Evolutionary conservation across 53 echinoderm and acorn worm genomes (phyloP).

Genomic region (Antedon mediterranea): DNA sequence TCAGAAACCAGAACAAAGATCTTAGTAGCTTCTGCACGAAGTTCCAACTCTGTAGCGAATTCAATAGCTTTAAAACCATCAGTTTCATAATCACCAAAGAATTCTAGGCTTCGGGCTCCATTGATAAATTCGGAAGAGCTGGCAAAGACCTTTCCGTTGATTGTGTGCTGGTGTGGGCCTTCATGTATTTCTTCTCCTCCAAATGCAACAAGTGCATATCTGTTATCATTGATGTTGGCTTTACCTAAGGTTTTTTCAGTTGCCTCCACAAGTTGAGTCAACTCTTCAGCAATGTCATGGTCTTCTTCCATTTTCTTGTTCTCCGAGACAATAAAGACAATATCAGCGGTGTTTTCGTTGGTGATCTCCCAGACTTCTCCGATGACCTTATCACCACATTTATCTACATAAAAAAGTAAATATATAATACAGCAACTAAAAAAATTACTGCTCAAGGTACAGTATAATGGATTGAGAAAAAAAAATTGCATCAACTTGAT

Average conservation of each 20-base stretch:
- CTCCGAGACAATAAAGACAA: slow-evolving; percentile 75
- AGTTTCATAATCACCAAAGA: slow-evolving; percentile 25
- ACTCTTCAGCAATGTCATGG: background rate
- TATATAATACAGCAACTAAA: too few species aligned
- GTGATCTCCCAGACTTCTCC: slow-evolving; percentile 4
- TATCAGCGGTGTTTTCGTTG: slow-evolving; percentile 34
- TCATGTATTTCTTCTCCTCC: slow-evolving; percentile 45
- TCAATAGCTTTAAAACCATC: slow-evolving; percentile 68
- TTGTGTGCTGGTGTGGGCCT: slow-evolving; percentile 41
- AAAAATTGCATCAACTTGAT: too few species aligned
- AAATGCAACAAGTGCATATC: slow-evolving; percentile 50
- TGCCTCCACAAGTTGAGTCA: slow-evolving; percentile 22
- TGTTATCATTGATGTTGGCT: slow-evolving; percentile 21
- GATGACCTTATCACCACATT: background rate
- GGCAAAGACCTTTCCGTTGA: slow-evolving; percentile 26
- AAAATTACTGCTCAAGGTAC: too few species aligned
- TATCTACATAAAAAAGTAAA: background rate
- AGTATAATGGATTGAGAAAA: too few species aligned
- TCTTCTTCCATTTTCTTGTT: slow-evolving; percentile 18
- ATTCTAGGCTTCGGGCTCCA: slow-evolving; percentile 44
- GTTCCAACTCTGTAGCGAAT: slow-evolving; percentile 34
- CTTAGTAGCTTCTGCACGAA: slow-evolving; percentile 49
- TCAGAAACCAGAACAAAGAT: slow-evolving; percentile 57
- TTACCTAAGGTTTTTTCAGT: slow-evolving; percentile 34
- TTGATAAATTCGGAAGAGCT: background rate